Percentiles rank a stretch among this genome's conserved stretches.
phyloP scores from a whole-genome alignment of 2,113 vertebrate species.

The Synodontis membranacea region DNA sequence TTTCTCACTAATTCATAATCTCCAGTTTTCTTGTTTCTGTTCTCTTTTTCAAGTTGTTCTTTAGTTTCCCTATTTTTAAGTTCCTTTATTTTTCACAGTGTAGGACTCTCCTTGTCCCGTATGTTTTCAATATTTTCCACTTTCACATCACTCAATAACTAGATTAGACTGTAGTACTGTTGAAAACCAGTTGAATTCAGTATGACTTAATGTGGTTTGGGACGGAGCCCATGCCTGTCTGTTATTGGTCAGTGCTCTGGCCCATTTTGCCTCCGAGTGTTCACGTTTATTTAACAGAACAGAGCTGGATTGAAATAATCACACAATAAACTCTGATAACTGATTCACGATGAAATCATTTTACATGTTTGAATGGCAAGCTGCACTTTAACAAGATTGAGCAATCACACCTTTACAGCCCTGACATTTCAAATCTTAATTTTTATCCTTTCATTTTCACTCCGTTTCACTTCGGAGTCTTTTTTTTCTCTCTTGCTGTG shows the following conservation, averaged over 20 bases:
- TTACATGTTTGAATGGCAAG: slow-evolving; percentile 10
- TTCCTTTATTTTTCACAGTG: background rate
- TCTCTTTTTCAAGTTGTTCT: background rate
- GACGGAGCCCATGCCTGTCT: background rate
- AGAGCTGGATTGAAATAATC: background rate
- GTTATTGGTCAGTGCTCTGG: background rate
- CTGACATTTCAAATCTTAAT: slow-evolving; percentile 4
- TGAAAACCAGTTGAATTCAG: background rate
- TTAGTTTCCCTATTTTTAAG: background rate
- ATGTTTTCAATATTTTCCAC: background rate
- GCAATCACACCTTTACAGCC: slow-evolving; percentile 11
- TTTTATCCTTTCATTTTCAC: slow-evolving; percentile 2
- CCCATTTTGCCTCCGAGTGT: background rate
- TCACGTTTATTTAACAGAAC: background rate
- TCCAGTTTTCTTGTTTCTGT: background rate
- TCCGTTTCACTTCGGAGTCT: slow-evolving; percentile 1
- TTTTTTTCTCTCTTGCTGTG: background rate
- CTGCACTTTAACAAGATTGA: slow-evolving; percentile 7
- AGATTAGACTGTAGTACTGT: background rate
- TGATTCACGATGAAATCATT: background rate
- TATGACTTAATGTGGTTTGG: background rate
- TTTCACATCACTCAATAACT: background rate
- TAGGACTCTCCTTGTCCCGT: background rate
- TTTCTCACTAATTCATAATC: background rate
- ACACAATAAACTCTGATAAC: background rate